Base-by-base conservation (phyloP, 2,113 vertebrate species). In the Typhlomys cinereus region DNA sequence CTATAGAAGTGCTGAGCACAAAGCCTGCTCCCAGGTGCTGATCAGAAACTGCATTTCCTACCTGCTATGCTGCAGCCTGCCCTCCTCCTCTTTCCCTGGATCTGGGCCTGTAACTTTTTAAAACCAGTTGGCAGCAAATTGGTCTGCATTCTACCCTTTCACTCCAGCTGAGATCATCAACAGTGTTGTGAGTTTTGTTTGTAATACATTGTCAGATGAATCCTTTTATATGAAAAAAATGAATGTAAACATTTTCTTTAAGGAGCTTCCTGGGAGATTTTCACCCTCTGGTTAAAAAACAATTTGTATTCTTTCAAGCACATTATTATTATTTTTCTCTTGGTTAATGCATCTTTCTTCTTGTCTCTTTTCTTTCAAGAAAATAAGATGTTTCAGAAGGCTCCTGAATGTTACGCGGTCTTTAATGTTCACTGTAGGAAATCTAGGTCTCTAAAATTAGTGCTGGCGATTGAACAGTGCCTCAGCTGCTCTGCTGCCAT, bases 191-290 rank as follows among this genome's bases (percentile, higher is more conserved):
- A 75, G 52, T 90, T 96, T 96, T 97, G 85, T 96, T 95, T 96
- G 94, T 85, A 94, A 92, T 91, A 69, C 85, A 95, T 91, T 97
- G 96, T 95, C 86, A 88, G 93, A 87, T 92, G 85, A 94, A 85
- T 96, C 95, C 85, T 95, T 97, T 96, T 70, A 79, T 94, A 95
- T 87, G 88, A 46, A 95, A 59, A 94, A 94, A 95, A 94, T 90
- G 96, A 97, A 96, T 88, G 95, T 94, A 96, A 97, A 96, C 95
- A 96, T 95, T 95, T 95, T 86, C 96, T 96, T 94, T 95, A 92
- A 96, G 92, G 84, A 82, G 82, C 91, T 94, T 94, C 89, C 92
- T 96, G 85, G 89, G 95, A 96, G 91, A 95, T 79, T 95, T 94
- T 80, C 54, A 93, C 95, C 93, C 80, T 82, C 87, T 80, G 92